phyloP scores from a whole-genome alignment of 2,797 vertebrate genomes.

The Esox lucius region DNA sequence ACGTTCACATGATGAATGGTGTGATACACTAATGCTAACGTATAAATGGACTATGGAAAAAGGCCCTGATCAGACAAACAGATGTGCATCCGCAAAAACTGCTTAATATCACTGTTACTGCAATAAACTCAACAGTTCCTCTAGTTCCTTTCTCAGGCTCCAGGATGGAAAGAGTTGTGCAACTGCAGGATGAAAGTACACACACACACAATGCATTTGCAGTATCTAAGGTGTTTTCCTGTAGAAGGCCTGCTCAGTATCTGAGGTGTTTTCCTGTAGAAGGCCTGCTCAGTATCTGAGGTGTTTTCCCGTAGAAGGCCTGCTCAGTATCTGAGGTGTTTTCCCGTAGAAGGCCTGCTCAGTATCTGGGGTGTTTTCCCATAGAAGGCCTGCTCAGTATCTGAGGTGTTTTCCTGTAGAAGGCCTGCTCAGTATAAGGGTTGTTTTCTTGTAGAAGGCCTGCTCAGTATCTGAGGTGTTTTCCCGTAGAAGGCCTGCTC shows the following conservation, averaged over 20 bases:
- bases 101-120: constrained; percentile 68
- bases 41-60: constrained; percentile 55
- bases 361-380: constrained; percentile 39
- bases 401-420: constrained; percentile 35
- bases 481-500: constrained; percentile 19
- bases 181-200: constrained; percentile 57
- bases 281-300: constrained; percentile 21
- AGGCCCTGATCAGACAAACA: constrained; percentile 71
- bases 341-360: constrained; percentile 14
- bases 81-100: constrained; percentile 67
- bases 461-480: constrained; percentile 34
- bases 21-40: constrained; percentile 57
- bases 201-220: constrained; percentile 28
- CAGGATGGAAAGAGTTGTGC: constrained; percentile 67
- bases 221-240: constrained; percentile 38
- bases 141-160: constrained; percentile 29
- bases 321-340: neutral
- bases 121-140: constrained; percentile 68
- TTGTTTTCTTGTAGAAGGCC: neutral
- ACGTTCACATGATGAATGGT: constrained; percentile 52
- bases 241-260: too few species aligned
- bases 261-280: neutral
- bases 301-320: constrained; percentile 32
- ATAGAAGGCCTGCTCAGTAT: neutral
- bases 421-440: too few species aligned